Conservation (phyloP, 2,888 invertebrate species). For the Andrena hattorfiana region DNA sequence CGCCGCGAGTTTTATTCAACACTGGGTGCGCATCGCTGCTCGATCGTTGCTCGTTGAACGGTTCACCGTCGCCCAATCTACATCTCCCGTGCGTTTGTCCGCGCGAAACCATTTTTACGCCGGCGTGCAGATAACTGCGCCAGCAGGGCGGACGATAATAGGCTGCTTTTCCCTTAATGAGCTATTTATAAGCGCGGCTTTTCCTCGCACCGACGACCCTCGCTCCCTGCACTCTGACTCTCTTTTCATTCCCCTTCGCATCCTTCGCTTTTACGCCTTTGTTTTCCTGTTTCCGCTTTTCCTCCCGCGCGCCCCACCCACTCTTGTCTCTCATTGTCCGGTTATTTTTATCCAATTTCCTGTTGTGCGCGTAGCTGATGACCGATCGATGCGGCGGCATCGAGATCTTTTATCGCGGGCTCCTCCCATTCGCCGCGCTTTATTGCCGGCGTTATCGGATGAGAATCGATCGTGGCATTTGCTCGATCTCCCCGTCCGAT, state of each 20-base stretch:
- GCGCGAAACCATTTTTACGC: conserved; percentile 4
- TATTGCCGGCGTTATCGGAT: background rate
- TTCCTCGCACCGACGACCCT: conserved; percentile 14
- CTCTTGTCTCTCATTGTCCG: conserved; percentile 7
- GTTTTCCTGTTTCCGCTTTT: conserved; percentile 13
- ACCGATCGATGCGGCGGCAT: conserved; percentile 2
- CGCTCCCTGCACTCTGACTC: background rate
- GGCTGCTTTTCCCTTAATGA: conserved; percentile 36
- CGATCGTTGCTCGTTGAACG: no score
- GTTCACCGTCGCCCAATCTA: background rate
- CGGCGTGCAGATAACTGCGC: conserved; percentile 14
- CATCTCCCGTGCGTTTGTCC: background rate
- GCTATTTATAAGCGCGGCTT: conserved; percentile 31
- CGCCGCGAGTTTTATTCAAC: background rate
- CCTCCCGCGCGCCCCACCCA: background rate
- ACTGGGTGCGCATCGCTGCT: background rate
- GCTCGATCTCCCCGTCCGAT: background rate
- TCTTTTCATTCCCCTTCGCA: background rate
- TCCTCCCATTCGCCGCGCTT: background rate
- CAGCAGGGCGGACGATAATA: conserved; percentile 23
- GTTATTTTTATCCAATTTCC: conserved; percentile 45
- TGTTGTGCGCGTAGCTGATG: conserved; percentile 19
- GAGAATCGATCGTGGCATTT: background rate
- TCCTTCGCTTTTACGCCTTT: background rate
- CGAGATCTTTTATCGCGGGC: background rate